phyloP scores from a whole-genome alignment of 2,888 invertebrate species.

The Thecophora atra region DNA sequence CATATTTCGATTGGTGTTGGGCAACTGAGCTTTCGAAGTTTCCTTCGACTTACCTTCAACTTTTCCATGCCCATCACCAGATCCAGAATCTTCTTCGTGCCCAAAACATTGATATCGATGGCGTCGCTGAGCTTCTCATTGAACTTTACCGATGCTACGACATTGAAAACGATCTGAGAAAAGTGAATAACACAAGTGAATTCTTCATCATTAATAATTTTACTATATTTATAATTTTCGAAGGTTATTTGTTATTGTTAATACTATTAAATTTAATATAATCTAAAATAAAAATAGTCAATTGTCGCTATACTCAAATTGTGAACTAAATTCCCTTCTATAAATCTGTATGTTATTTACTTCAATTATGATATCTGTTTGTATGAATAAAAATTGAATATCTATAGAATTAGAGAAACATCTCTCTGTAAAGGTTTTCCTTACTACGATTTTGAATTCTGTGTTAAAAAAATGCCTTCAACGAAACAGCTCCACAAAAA shows the following conservation, averaged over 20 bases:
- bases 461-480: not conserved
- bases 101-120: conserved; percentile 66
- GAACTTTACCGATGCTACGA: conserved; percentile 67
- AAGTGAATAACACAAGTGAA: too few species aligned
- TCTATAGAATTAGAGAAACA: not conserved
- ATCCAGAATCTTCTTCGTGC: conserved; percentile 66
- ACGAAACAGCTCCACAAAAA: not conserved
- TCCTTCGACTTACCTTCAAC: conserved; percentile 58
- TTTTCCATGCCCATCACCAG: conserved; percentile 64
- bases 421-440: too few species aligned
- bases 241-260: too few species aligned
- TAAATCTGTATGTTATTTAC: too few species aligned
- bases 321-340: too few species aligned
- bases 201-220: too few species aligned
- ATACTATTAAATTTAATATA: too few species aligned
- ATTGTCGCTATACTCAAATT: too few species aligned
- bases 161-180: conserved; percentile 65
- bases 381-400: not conserved
- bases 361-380: not conserved
- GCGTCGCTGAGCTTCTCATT: conserved; percentile 67
- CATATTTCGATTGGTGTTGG: too few species aligned
- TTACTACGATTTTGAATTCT: too few species aligned
- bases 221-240: too few species aligned
- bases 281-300: too few species aligned
- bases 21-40: not conserved